Base-by-base conservation (phyloP, 2,888 invertebrate genomes). In the Arenicola marina region DNA sequence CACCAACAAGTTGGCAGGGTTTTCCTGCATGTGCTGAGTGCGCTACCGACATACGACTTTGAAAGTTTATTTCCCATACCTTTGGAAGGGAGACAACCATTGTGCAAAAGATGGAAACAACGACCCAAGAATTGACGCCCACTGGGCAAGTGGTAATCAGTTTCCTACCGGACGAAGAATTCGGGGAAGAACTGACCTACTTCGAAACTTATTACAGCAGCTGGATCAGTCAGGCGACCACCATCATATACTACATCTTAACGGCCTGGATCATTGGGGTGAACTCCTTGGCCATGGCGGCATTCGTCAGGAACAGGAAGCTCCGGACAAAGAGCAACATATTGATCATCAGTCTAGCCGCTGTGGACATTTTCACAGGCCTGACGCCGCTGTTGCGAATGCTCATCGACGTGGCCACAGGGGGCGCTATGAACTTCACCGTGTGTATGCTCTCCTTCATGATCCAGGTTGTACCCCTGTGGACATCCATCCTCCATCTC, bases 401-500 rank as follows among this genome's bases (percentile, higher is more conserved):
- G 18, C 11, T 38, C 18, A 18, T 38, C 11, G 38, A 11, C 18
- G 11, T 11, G 11, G 11, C 18, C 11, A 18, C 18, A 11, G 38
- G 38, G 11, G 38, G 11, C 38, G 38, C 11, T 38, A 38, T 15
- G 18, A 38, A 18, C 38, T 38, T 38, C 38, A 18, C 11, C 38
- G 18, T 38, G 11, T 38, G 38, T 18, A 38, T 38, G 38, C 11
- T 38, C 11, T 11, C 38, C 38, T 15, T 11, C 18, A 18, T 38
- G 38, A 11, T 38, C 11, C 38, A 38, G 38, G 38, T 38, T 11
- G 38, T 38, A 38, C 38, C 38, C 18, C 38, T 38, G 38, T 38
- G 38, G 38, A 18, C 38, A 38, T 51, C 60, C 4, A 21, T 60
- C 3, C 34, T 60, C 34, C 51, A 57, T 51, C 48, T 61, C 33